Base-by-base conservation (phyloP, 2,888 invertebrate species). In the Gymnoscelis rufifasciata region DNA sequence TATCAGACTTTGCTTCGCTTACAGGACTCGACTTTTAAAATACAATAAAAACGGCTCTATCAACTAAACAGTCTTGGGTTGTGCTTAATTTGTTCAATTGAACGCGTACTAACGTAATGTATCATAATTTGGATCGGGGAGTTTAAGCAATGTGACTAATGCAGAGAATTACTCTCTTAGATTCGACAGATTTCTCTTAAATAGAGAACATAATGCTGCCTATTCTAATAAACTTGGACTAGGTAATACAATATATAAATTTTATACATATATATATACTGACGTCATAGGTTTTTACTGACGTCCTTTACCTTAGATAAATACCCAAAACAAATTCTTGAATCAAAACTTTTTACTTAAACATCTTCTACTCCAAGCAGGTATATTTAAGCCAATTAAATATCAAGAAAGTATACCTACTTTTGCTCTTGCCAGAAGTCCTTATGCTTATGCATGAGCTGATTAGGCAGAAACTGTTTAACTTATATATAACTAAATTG, bases 1-100 rank as follows among this genome's bases (percentile, higher is more conserved):
- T n/a, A n/a, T n/a, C n/a, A 26, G 7, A 7, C 26, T 7, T 5
- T 5, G 19, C 5, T 19, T 19, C 19, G 19, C 5, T 19, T 19
- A 19, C 2, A 19, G 2, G 19, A 19, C 19, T 19, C 5, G 2
- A 19, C 19, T 3, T 26, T 26, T 8, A 26, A 40, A 33, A 19
- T 54, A 55, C 45, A 53, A 52, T 50, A 43, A 40, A 54, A 62
- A 56, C 58, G 51, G 51, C 46, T 52, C 47, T 39, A 43, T 43
- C 56, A 40, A 52, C 53, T 49, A 46, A 55, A 56, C 58, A 40
- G 66, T 61, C 69, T 66, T 67, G 56, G 66, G 60, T 53, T 54
- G 56, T 47, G 58, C 65, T 78, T 84, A 86, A 84, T 84, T 72
- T 65, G 78, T 73, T 84, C 83, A 86, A 86, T 84, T 84, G 86